These are phyloP conservation scores for Dioctria rufipes DNA, from an alignment of 2,888 invertebrate species.

Conservation along the genomic window DNA sequence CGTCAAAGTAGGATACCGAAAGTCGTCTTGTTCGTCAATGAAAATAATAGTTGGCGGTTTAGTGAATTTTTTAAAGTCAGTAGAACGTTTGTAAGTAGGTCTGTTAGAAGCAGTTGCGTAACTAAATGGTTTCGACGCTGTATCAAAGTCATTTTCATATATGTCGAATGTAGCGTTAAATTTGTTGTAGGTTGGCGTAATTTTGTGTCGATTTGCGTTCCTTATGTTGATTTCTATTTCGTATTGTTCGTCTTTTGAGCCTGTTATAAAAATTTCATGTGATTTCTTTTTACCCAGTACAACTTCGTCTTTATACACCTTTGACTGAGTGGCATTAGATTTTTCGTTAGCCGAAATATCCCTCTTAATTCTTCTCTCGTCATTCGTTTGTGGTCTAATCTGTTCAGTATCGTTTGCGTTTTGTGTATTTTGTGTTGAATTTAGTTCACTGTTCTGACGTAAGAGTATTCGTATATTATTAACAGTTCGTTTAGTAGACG, in stretches of 20 bases:
- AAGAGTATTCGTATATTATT: conserved; percentile 68
- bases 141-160: conserved; percentile 61
- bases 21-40: conserved; percentile 65
- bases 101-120: conserved; percentile 38
- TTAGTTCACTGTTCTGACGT: conserved; percentile 61
- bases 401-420: background rate
- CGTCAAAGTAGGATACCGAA: background rate
- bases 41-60: conserved; percentile 70
- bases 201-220: conserved; percentile 66
- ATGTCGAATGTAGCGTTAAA: conserved; percentile 35
- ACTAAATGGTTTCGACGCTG: conserved; percentile 59
- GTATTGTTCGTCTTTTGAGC: conserved; percentile 65
- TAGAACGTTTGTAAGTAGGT: conserved; percentile 36
- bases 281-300: conserved; percentile 60
- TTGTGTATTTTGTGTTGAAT: background rate
- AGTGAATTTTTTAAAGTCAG: conserved; percentile 61
- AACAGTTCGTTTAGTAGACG: conserved; percentile 64
- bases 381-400: conserved; percentile 59
- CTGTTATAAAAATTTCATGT: conserved; percentile 67
- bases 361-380: conserved; percentile 64
- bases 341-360: conserved; percentile 57
- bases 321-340: background rate
- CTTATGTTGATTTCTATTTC: conserved; percentile 71
- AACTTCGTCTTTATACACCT: background rate
- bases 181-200: conserved; percentile 23